Evolutionary conservation across 2,888 invertebrate genomes (phyloP), one percentile per base, ranked within the genome.

Genomic region (Apeira syringaria): DNA sequence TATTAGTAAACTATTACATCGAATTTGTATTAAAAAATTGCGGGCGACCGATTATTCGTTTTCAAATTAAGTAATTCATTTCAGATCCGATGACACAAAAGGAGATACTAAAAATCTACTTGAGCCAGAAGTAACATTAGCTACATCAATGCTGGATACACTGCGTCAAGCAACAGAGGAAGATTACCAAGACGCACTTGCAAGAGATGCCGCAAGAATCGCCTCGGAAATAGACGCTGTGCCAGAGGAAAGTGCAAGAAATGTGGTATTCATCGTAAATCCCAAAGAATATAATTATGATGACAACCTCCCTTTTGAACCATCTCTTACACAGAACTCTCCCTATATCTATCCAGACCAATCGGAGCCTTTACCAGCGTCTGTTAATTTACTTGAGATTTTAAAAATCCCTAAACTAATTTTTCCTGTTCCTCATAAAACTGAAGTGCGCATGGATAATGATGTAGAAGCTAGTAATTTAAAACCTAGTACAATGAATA

Each of bases 121-220:
- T 8, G 76, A 80, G 36, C 89, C 88, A 7, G 88, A 89, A 69
- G 85, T 88, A 5, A 80, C 68, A 10, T 70, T 89, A 0, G 87
- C 86, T 1, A 80, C 84, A 2, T 87, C 87, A 2, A 79, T 89
- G 39, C 61, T 89, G 10, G 69, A 86, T 51, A 87, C 88, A 1
- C 53, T 89, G 24, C 73, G 74, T 6, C 74, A 83, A 57, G 88
- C 72, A 4, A 87, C 87, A 0, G 83, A 88, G 26, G 79, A 84
- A 51, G 87, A 86, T 52, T 86, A 85, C 34, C 52, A 68, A 50
- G 80, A 87, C 5, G 89, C 88, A 0, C 56, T 87, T 12, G 78
- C 70, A 5, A 76, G 87, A 53, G 87, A 88, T 18, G 82, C 80
- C 12, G 75, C 75, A 0, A 76, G 77, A 47, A 59, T 56, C 45